Conservation (phyloP, 2,888 invertebrate genomes). For the Xanthorhoe spadicearia region DNA sequence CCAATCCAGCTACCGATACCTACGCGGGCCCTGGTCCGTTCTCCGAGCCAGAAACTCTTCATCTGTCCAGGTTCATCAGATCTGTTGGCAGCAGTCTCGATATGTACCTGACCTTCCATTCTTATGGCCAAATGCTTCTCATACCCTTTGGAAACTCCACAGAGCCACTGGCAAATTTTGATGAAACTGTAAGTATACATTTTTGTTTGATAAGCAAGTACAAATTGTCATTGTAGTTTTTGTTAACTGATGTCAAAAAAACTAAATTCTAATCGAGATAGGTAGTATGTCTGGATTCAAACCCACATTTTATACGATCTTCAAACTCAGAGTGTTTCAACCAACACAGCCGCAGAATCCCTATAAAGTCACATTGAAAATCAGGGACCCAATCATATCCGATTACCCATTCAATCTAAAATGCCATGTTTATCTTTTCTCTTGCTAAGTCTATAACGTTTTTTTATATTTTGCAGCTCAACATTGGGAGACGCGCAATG, state of each 20-base stretch:
- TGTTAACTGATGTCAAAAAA: too few relatives aligned
- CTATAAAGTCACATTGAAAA: too few relatives aligned
- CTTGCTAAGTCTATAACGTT: slow-evolving; percentile 9
- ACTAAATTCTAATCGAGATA: too few relatives aligned
- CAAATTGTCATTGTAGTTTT: too few relatives aligned
- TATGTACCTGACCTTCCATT: slow-evolving; percentile 89
- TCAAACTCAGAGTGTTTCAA: too few relatives aligned
- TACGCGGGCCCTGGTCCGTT: slow-evolving; percentile 88
- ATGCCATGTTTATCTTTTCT: too few relatives aligned
- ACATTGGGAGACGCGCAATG: slow-evolving; percentile 79
- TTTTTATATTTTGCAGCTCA: slow-evolving; percentile 56
- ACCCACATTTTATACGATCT: too few relatives aligned
- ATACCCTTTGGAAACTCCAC: slow-evolving; percentile 88
- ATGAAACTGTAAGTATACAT: slow-evolving; percentile 82
- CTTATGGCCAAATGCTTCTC: slow-evolving; percentile 88
- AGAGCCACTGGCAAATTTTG: slow-evolving; percentile 83
- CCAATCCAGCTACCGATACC: slow-evolving; percentile 84
- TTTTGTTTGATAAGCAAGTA: too few relatives aligned
- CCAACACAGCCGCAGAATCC: too few relatives aligned
- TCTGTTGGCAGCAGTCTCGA: slow-evolving; percentile 79
- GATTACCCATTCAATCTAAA: too few relatives aligned
- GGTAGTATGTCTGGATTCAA: too few relatives aligned
- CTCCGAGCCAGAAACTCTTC: slow-evolving; percentile 88
- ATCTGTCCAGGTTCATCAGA: slow-evolving; percentile 82
- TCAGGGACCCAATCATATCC: too few relatives aligned